phyloP scores from a whole-genome alignment of 2,113 vertebrate species.

The Propithecus coquereli region DNA sequence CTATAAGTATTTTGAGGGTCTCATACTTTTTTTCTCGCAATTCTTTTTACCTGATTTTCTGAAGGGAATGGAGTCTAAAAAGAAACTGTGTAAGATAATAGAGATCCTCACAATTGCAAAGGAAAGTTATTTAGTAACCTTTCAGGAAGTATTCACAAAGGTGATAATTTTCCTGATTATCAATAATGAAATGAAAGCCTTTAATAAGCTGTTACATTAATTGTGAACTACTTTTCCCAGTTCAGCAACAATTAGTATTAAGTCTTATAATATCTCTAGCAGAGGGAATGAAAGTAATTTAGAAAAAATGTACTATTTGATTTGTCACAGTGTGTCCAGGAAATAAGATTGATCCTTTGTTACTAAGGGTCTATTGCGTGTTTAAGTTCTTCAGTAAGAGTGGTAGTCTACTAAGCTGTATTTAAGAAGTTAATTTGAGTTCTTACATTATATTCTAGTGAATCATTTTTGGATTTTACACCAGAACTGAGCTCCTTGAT shows the following conservation, averaged over 20 bases:
- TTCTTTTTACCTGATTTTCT: neutral
- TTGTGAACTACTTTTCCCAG: neutral
- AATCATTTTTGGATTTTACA: constrained; percentile 37
- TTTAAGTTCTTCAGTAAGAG: constrained; percentile 22
- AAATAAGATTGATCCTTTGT: neutral
- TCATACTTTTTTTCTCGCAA: neutral
- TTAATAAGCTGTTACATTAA: neutral
- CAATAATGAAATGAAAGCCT: neutral
- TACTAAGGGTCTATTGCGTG: neutral
- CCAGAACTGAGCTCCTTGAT: neutral
- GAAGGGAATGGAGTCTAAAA: neutral
- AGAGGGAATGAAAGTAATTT: constrained; percentile 3
- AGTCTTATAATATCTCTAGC: neutral
- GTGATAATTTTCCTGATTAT: neutral
- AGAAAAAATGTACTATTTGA: neutral
- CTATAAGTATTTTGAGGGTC: neutral
- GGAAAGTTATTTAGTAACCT: neutral
- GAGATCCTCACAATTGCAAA: neutral
- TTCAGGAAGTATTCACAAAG: neutral
- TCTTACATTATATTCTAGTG: neutral
- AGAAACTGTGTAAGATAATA: neutral
- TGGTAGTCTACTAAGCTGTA: neutral
- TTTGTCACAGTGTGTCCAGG: neutral
- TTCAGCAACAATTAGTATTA: neutral
- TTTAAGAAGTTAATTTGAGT: constrained; percentile 28